Percentiles rank a stretch among this genome's conserved stretches.
Evolutionary conservation across 2,888 invertebrate genomes (phyloP).

Genomic region (Rhingia rostrata): DNA sequence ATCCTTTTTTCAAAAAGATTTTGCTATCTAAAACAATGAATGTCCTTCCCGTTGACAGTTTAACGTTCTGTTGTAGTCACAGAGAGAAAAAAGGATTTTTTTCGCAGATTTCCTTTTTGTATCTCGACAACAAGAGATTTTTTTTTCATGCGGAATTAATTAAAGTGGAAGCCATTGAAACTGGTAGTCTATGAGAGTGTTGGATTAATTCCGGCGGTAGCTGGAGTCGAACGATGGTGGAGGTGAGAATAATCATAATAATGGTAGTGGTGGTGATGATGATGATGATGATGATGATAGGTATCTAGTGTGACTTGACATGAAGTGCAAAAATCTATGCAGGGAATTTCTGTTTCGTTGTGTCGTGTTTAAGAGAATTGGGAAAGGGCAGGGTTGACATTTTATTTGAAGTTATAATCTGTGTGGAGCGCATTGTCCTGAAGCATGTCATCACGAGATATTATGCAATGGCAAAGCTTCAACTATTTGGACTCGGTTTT

Average conservation of each 20-base stretch:
- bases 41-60: slow-evolving; percentile 57
- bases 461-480: no score
- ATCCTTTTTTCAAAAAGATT: slow-evolving; percentile 31
- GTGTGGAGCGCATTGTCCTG: not conserved
- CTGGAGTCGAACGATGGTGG: not conserved
- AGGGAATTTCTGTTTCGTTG: no score
- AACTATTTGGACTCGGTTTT: no score
- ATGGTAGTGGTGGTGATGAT: not conserved
- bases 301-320: not conserved
- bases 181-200: slow-evolving; percentile 10
- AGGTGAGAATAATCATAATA: not conserved
- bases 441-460: not conserved
- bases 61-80: slow-evolving; percentile 16
- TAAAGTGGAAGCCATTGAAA: slow-evolving; percentile 70
- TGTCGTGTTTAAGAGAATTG: not conserved
- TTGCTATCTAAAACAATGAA: slow-evolving; percentile 49
- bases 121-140: slow-evolving; percentile 46
- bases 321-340: not conserved
- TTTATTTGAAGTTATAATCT: not conserved
- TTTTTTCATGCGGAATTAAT: slow-evolving; percentile 62
- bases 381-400: not conserved
- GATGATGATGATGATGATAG: not conserved
- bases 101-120: slow-evolving; percentile 30
- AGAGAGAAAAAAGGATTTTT: slow-evolving; percentile 4
- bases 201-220: slow-evolving; percentile 7